These are phyloP conservation scores for Amphiura filiformis DNA, from an alignment of 35 echinoderm and acorn worm species.

Conservation along the genomic window DNA sequence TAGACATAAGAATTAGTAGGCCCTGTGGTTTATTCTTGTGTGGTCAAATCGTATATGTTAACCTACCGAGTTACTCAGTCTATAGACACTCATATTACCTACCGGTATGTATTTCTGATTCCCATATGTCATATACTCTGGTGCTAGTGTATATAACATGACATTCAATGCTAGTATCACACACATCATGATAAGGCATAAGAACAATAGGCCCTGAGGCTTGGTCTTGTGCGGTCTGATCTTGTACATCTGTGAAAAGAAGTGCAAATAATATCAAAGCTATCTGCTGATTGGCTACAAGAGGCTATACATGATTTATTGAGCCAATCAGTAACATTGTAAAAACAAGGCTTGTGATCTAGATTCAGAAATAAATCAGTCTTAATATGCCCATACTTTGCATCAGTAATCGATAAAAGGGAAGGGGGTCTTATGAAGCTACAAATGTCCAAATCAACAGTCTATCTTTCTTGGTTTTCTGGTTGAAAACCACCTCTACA, in stretches of 20 bases:
- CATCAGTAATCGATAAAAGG: too few species aligned
- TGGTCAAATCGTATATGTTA: neutral
- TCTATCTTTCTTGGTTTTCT: too few species aligned
- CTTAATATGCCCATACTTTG: too few species aligned
- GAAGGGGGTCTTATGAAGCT: too few species aligned
- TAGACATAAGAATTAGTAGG: conserved; percentile 70
- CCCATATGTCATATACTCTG: conserved; percentile 82
- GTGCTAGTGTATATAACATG: conserved; percentile 75
- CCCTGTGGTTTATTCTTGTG: neutral
- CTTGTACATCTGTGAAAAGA: conserved; percentile 70
- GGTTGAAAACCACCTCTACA: too few species aligned
- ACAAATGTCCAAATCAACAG: too few species aligned
- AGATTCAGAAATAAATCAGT: too few species aligned
- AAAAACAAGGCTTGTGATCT: too few species aligned
- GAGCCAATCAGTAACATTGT: too few species aligned
- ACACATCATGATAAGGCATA: conserved; percentile 71
- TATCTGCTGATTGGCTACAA: neutral
- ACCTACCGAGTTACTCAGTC: neutral
- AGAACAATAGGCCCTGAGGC: conserved; percentile 76
- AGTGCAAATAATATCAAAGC: neutral
- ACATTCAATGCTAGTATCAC: conserved; percentile 74
- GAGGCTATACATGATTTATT: too few species aligned
- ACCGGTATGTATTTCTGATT: conserved; percentile 72
- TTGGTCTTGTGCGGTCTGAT: conserved; percentile 75
- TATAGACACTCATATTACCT: conserved; percentile 19